Conservation (phyloP, 2,797 vertebrate species). For the Phataginus tetradactyla region DNA sequence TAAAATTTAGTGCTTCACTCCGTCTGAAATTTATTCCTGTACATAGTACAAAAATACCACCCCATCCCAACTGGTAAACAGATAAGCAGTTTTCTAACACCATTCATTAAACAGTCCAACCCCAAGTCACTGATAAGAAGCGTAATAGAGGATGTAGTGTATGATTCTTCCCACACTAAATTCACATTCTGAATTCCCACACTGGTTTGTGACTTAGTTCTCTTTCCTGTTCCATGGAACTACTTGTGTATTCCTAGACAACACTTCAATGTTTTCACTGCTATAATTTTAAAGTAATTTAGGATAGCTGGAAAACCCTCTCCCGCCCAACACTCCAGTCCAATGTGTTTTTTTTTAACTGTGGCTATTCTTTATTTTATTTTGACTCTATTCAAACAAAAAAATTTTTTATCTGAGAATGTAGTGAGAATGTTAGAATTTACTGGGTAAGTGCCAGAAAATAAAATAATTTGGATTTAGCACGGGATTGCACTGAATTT, state of each 20-base stretch:
- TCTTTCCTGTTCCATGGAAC: background rate
- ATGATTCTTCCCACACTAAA: background rate
- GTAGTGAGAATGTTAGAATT: background rate
- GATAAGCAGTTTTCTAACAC: background rate
- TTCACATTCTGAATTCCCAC: background rate
- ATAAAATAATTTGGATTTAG: background rate
- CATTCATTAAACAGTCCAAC: background rate
- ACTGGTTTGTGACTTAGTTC: background rate
- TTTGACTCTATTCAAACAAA: no score
- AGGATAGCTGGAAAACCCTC: background rate
- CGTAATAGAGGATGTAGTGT: background rate
- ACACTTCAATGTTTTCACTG: background rate
- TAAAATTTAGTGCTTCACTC: background rate
- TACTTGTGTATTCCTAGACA: background rate
- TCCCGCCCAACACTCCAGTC: background rate
- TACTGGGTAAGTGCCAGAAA: background rate
- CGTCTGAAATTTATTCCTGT: background rate
- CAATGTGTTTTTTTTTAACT: background rate
- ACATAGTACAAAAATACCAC: background rate
- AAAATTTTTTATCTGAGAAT: no score
- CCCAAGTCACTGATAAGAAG: background rate
- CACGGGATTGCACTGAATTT: background rate
- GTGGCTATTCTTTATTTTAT: background rate
- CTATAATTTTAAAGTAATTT: conserved; percentile 19
- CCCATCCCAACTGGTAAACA: background rate